Percentiles rank a stretch among this genome's conserved stretches.
phyloP scores from a whole-genome alignment of 1,140 invertebrate genomes.

The Conus ventricosus region DNA sequence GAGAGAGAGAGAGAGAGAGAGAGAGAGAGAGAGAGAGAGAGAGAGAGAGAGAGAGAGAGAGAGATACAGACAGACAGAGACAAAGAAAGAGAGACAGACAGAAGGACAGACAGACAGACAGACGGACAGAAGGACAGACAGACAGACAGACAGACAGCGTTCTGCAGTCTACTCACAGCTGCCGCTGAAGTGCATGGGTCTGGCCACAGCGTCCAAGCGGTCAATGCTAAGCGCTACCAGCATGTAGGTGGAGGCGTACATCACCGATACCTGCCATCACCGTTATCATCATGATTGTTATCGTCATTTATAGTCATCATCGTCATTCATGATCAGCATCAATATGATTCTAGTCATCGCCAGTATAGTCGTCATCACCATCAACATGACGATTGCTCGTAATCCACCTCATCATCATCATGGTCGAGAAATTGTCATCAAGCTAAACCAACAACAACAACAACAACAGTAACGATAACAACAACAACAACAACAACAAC shows the following conservation, averaged over 20 bases:
- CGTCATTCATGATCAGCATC: constrained; percentile 21
- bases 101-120: too few relatives aligned
- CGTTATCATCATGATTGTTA: constrained; percentile 25
- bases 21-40: too few relatives aligned
- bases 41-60: too few relatives aligned
- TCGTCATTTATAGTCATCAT: constrained; percentile 33
- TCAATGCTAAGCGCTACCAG: constrained; percentile 95
- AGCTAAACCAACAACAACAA: not conserved
- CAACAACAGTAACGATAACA: not conserved
- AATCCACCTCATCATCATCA: constrained; percentile 19
- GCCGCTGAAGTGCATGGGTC: constrained; percentile 82
- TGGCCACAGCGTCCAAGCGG: constrained; percentile 94
- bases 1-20: too few relatives aligned
- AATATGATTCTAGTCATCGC: constrained; percentile 77
- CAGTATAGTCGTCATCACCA: constrained; percentile 32
- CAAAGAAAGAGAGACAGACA: too few relatives aligned
- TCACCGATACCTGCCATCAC: constrained; percentile 52
- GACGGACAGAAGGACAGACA: not conserved
- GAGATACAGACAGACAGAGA: too few relatives aligned
- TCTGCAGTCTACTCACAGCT: constrained; percentile 55
- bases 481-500: not conserved
- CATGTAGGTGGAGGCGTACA: constrained; percentile 91
- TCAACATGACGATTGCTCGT: not conserved
- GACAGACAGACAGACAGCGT: too few relatives aligned
- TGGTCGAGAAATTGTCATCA: constrained; percentile 28